Evolutionary conservation across 64 coral and sea anemone genomes (phyloP), one percentile per base, ranked within the genome.

Genomic region (Montipora sp.): DNA sequence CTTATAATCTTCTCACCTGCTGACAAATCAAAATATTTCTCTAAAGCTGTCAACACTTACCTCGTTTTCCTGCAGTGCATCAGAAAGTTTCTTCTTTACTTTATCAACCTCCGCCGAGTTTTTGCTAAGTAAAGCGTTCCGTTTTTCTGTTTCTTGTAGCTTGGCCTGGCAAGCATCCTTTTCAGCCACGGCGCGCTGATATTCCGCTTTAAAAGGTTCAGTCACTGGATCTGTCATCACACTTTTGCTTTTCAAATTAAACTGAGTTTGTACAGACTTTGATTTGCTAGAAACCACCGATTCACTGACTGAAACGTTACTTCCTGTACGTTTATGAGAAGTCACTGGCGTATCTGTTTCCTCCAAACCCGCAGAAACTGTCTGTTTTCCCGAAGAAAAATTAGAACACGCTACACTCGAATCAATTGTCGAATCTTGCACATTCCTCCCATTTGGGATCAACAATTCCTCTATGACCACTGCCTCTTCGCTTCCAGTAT

Each of bases 191-290:
- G 65, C 89, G 73, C 91, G 94, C 11, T 73, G 69, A 91, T 77
- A 94, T 43, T 94, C 84, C 14, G 82, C 71, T 51, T 97, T 97
- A 23, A 70, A 92, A 8, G 83, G 84, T 7, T 97, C 95, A 66
- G 68, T 83, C 11, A 78, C 47, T 5, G 92, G 67, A 23, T 97
- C 95, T 2, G 95, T 97, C 57, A 73, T 88, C 13, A 97, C 81
- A 27, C 89, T 88, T 80, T 97, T 97, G 19, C 77, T 78, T 84
- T 97, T 97, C 44, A 92, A 43, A 27, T 83, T 84, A 7, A 88
- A 77, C 49, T 97, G 95, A 27, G 95, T 97, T 60, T 97, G 95
- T 22, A 91, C 80, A 18, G 92, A 83, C 27, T 97, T 97, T 3
- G 88, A 47, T 57, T 97, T 97, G 67, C 69, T 84, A 49, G 77